Conservation (phyloP, 2,888 invertebrate genomes). For the Hedychridium roseum region DNA sequence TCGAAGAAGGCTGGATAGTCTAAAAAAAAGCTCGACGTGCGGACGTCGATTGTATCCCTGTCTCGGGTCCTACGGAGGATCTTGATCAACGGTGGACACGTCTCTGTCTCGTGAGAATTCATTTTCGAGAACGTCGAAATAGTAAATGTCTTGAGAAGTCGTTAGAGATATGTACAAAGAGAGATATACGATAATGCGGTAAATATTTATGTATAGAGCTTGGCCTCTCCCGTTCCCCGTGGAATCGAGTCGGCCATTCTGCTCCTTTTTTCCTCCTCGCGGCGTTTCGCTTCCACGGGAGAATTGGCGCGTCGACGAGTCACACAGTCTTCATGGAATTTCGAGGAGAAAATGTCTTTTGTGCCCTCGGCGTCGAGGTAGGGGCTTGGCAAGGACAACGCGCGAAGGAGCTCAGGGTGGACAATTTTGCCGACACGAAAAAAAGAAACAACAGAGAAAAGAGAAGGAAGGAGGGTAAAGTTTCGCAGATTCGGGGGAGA, state of each 20-base stretch:
- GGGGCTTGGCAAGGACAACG: no score
- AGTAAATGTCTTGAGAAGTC: conserved; percentile 44
- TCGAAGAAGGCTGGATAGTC: conserved; percentile 40
- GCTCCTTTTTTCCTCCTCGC: background rate
- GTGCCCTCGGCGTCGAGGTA: background rate
- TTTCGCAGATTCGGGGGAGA: conserved; percentile 7
- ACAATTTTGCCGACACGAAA: no score
- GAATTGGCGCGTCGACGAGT: conserved; percentile 25
- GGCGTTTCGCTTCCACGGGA: conserved; percentile 10
- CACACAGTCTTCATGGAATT: conserved; percentile 30
- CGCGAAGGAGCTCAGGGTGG: no score
- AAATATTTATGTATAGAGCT: conserved; percentile 26
- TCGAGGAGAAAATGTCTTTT: conserved; percentile 13
- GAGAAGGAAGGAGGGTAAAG: conserved; percentile 1
- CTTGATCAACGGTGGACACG: no score
- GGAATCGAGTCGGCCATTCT: conserved; percentile 8
- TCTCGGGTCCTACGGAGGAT: no score
- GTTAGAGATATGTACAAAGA: conserved; percentile 62
- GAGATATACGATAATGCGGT: conserved; percentile 43
- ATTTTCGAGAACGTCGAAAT: conserved; percentile 29
- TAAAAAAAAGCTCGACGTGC: no score
- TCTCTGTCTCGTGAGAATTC: no score
- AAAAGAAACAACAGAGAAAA: conserved; percentile 1
- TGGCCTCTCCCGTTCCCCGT: conserved; percentile 13
- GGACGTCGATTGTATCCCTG: no score